These are phyloP conservation scores for Drosophila meridionalis DNA, from an alignment of 2,888 invertebrate species.

Conservation along the genomic window DNA sequence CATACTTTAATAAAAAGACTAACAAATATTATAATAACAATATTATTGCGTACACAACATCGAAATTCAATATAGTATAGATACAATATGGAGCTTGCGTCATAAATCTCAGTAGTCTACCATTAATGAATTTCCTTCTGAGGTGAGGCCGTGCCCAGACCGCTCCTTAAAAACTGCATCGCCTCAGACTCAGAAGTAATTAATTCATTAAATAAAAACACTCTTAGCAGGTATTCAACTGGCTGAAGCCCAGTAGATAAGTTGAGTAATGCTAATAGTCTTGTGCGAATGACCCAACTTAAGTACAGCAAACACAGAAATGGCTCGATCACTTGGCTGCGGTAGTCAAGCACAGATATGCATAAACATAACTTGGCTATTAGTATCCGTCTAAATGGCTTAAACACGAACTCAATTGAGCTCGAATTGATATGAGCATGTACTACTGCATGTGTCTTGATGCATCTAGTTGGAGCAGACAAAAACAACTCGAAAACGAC, in stretches of 20 bases:
- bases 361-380: neutral
- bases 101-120: neutral
- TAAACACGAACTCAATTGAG: neutral
- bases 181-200: neutral
- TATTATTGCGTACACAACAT: neutral
- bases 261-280: neutral
- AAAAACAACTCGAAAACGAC: slow-evolving; percentile 75
- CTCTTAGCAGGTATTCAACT: neutral
- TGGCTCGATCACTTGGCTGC: neutral
- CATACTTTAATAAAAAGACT: neutral
- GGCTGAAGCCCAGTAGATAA: neutral
- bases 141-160: neutral
- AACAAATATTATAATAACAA: neutral
- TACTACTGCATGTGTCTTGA: slow-evolving; percentile 3
- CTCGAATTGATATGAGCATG: neutral
- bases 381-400: neutral
- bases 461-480: slow-evolving; percentile 36
- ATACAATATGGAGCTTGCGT: neutral
- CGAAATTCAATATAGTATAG: neutral
- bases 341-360: neutral
- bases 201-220: neutral
- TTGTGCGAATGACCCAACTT: neutral
- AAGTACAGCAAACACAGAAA: neutral
- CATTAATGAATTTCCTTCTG: neutral
- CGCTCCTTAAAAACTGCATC: slow-evolving; percentile 1